Conservation (phyloP, 2,797 vertebrate genomes). For the Iguana delicatissima region DNA sequence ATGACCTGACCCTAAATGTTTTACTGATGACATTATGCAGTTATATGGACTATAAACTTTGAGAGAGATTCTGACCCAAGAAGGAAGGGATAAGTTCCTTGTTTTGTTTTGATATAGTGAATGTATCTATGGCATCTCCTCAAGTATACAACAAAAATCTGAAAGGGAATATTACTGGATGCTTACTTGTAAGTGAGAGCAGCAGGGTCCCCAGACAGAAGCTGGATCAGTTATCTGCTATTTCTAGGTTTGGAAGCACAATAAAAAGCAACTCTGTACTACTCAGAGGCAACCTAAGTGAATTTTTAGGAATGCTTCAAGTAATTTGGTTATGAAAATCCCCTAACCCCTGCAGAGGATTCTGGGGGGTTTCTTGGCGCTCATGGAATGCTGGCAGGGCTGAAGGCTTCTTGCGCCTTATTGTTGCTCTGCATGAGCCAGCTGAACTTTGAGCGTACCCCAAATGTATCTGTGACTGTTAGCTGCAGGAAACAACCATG, state of each 20-base stretch:
- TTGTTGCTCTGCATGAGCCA: neutral
- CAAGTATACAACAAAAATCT: neutral
- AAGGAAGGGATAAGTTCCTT: neutral
- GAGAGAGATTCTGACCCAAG: neutral
- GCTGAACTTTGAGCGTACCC: neutral
- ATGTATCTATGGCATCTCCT: neutral
- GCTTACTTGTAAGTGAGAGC: neutral
- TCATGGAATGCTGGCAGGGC: neutral
- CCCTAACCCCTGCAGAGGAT: neutral
- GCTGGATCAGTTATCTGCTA: neutral
- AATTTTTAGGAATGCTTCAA: neutral
- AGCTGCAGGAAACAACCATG: neutral
- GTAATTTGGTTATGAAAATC: neutral
- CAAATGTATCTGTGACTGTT: too few species aligned
- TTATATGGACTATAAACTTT: neutral
- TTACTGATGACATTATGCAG: too few species aligned
- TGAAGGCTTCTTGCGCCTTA: neutral
- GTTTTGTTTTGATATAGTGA: neutral
- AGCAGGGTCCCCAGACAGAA: neutral
- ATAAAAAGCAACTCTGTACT: neutral
- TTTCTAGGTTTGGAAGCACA: neutral
- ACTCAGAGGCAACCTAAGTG: neutral
- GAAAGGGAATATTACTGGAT: neutral
- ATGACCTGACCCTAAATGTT: neutral
- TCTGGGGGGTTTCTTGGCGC: neutral